Evolutionary conservation across 2,113 vertebrate species (phyloP).

Genomic region (Mastomys coucha): DNA sequence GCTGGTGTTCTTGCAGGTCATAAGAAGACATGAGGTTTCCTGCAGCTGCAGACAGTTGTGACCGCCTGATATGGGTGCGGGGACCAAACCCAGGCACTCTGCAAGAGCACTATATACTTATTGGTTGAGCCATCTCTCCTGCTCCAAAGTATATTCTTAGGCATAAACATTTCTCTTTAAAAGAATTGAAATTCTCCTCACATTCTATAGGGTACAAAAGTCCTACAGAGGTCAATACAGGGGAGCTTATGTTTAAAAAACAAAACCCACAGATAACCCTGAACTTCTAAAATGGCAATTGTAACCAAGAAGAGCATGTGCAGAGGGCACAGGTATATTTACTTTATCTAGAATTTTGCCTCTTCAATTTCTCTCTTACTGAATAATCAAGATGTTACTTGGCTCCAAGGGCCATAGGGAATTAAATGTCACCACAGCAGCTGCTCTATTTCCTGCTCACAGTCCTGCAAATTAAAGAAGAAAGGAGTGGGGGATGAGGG

Average conservation of each 20-base stretch:
- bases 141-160: background rate
- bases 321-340: constrained; percentile 54
- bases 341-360: constrained; percentile 72
- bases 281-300: constrained; percentile 31
- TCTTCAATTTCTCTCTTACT: constrained; percentile 71
- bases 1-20: too few species aligned
- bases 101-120: background rate
- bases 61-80: background rate
- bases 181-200: background rate
- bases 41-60: background rate
- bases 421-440: constrained; percentile 86
- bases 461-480: constrained; percentile 84
- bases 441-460: constrained; percentile 81
- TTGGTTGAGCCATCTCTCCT: background rate
- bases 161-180: constrained; percentile 1
- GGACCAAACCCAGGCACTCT: background rate
- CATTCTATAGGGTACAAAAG: background rate
- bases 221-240: background rate
- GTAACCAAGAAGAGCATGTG: constrained; percentile 14
- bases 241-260: constrained; percentile 23
- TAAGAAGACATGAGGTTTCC: background rate
- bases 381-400: constrained; percentile 84
- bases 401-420: constrained; percentile 77
- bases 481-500: background rate
- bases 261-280: background rate